Base-by-base conservation (phyloP, 2,797 vertebrate genomes). In the Philypnodon macrostomus region DNA sequence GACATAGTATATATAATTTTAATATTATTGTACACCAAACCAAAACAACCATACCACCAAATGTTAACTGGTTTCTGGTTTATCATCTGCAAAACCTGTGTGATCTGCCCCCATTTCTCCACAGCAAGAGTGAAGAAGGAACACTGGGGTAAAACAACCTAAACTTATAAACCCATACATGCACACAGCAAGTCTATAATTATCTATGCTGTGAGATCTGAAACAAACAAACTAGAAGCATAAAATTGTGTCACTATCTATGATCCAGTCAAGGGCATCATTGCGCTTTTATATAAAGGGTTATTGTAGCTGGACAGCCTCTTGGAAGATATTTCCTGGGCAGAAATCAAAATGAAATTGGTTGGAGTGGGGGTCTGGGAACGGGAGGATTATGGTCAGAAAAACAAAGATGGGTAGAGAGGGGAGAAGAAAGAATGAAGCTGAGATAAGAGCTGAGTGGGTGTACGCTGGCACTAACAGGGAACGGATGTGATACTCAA, bases 261-360 rank as follows among this genome's bases (percentile, higher is more conserved):
- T 30, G 56, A 65, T 54, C 69, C 55, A 37, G 79, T 79, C 83
- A 73, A 27, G 13, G 55, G 56, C 72, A 73, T 69, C 80, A 71
- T 77, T 61, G 71, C 86, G 77, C 85, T 82, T 61, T 67, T 77
- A 83, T 78, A 84, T 79, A 83, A 83, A 80, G 80, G 73, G 76
- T 84, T 83, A 79, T 73, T 85, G 81, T 83, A 73, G 70, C 77
- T 53, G 67, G 73, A 75, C 57, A 51, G 66, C 67, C 72, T 69
- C 54, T 50, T 11, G 66, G 63, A 69, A 79, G 77, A 85, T 82
- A 79, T 79, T 84, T 87, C 78, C 75, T 64, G 77, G 79, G 81
- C 62, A 67, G 56, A 81, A 85, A 82, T 86, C 84, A 82, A 85
- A 77, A 83, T 83, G 67, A 75, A 41, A 78, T 55, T 63, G 49